Evolutionary conservation across 2,113 vertebrate species (phyloP).

Genomic region (Gnathonemus longibarbis): DNA sequence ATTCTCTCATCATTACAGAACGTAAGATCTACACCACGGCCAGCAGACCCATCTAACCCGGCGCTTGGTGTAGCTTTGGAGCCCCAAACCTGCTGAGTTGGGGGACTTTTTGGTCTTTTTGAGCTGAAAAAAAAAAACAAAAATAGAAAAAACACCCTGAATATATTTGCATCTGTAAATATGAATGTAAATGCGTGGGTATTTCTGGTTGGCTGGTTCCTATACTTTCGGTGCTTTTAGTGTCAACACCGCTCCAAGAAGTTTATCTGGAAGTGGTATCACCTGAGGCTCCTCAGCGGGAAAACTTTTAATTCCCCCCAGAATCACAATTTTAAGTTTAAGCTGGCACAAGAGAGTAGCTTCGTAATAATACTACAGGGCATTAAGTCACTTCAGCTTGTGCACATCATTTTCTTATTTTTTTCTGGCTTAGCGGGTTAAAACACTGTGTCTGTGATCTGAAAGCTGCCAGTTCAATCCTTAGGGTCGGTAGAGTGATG

Average conservation of each 20-base stretch:
- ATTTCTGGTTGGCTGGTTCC: neutral
- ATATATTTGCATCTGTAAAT: neutral
- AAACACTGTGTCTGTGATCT: neutral
- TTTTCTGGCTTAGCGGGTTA: neutral
- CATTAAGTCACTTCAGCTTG: neutral
- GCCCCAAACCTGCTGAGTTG: neutral
- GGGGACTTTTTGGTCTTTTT: neutral
- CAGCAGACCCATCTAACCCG: neutral
- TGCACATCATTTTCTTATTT: slow-evolving; percentile 12
- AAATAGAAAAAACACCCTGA: neutral
- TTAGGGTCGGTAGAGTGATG: neutral
- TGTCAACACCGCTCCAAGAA: neutral
- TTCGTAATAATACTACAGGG: neutral
- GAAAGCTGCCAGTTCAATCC: neutral
- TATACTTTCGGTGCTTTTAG: neutral
- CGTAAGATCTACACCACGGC: neutral
- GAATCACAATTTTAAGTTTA: neutral
- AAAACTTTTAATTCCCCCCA: neutral
- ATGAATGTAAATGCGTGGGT: slow-evolving; percentile 1
- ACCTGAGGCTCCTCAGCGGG: neutral
- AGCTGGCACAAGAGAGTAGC: neutral
- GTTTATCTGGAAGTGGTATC: neutral
- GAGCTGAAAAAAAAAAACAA: neutral
- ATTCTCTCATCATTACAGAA: neutral
- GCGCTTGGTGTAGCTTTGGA: neutral